A percentile compares a stretch with the other conserved stretches of the same genome.
Evolutionary conservation across 2,888 invertebrate genomes (phyloP).

Genomic region (Venustoraphidia nigricollis): DNA sequence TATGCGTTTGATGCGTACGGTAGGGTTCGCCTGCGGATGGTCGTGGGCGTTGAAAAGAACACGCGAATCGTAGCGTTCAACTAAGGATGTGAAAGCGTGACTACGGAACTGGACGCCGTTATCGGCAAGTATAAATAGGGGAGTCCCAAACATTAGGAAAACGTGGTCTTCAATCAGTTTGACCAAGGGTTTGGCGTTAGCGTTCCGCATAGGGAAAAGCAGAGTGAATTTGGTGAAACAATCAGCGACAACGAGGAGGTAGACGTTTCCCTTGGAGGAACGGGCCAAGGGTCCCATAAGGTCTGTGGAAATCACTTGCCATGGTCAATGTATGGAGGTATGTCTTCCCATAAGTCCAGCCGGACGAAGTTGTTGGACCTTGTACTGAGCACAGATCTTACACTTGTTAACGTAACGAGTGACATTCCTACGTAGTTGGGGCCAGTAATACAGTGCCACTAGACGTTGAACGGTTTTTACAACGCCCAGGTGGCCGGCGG

Average conservation of each 20-base stretch:
- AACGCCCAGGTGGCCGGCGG: constrained; percentile 11
- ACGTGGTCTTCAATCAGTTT: constrained; percentile 9
- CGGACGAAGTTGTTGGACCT: neutral
- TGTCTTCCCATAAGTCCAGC: neutral
- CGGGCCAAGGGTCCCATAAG: constrained; percentile 10
- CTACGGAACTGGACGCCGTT: constrained; percentile 13
- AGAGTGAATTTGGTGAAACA: constrained; percentile 12
- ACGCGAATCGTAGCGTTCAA: constrained; percentile 5
- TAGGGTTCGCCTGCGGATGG: constrained; percentile 15
- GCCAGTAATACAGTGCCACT: constrained; percentile 13
- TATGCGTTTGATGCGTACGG: constrained; percentile 13
- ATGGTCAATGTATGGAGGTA: constrained; percentile 3
- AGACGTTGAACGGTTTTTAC: constrained; percentile 10
- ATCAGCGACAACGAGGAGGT: constrained; percentile 13
- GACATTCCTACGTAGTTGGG: constrained; percentile 11
- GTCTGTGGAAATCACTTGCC: constrained; percentile 12
- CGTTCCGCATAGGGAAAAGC: constrained; percentile 9
- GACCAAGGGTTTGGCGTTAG: constrained; percentile 8
- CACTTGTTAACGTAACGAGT: constrained; percentile 10
- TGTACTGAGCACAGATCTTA: constrained; percentile 1
- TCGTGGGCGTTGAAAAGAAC: constrained; percentile 8
- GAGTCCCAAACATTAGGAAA: constrained; percentile 12
- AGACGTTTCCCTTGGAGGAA: constrained; percentile 5
- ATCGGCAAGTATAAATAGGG: constrained; percentile 11
- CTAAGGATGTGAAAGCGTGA: constrained; percentile 6